Conservation (phyloP, 2,888 invertebrate genomes). For the Patella caerulea region DNA sequence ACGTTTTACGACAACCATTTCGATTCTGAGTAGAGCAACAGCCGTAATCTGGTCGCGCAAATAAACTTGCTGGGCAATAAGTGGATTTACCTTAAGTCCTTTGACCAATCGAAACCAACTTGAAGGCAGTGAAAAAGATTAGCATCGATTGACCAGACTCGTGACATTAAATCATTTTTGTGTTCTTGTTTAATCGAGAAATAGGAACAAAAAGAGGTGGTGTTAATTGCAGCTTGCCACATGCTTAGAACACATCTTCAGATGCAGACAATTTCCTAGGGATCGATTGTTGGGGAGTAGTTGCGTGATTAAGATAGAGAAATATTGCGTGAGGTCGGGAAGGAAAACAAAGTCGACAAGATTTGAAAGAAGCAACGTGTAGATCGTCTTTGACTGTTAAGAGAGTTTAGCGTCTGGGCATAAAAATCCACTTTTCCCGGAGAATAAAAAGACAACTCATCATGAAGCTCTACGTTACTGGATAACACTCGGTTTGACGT, state of each 20-base stretch:
- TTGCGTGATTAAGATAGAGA: not conserved
- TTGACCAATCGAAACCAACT: too few relatives aligned
- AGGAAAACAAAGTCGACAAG: not conserved
- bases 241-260: conserved; percentile 1
- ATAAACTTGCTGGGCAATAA: too few relatives aligned
- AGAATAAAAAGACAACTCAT: too few relatives aligned
- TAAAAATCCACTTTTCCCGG: too few relatives aligned
- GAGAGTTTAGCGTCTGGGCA: not conserved
- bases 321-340: not conserved
- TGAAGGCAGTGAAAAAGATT: too few relatives aligned
- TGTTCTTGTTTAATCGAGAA: not conserved
- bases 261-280: not conserved
- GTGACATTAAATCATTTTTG: not conserved
- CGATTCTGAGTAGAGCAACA: not conserved
- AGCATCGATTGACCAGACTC: too few relatives aligned
- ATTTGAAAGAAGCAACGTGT: not conserved
- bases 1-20: not conserved
- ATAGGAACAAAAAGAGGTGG: not conserved
- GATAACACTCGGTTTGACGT: too few relatives aligned
- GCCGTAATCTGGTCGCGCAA: too few relatives aligned
- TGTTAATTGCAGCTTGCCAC: conserved; percentile 1
- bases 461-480: too few relatives aligned
- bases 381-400: not conserved
- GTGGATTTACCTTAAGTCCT: too few relatives aligned
- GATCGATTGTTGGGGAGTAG: not conserved